Conservation (phyloP, 2,113 vertebrate genomes). For the Atractosteus spatula region DNA sequence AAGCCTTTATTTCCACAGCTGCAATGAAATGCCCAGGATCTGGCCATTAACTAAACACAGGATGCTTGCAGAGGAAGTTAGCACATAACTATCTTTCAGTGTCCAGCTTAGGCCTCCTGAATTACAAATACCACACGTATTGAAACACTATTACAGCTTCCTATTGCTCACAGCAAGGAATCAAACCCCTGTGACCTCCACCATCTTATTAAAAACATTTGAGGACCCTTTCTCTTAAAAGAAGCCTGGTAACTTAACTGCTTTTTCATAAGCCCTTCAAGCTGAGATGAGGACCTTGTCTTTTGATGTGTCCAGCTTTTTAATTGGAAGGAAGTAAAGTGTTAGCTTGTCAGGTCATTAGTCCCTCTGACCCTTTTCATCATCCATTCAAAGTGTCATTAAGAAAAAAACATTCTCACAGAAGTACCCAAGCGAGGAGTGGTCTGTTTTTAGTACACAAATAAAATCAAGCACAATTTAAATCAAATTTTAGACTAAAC, state of each 20-base stretch:
- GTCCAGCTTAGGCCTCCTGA: slow-evolving; percentile 53
- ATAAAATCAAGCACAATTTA: slow-evolving; percentile 67
- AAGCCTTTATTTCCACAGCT: slow-evolving; percentile 15
- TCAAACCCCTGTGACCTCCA: slow-evolving; percentile 72
- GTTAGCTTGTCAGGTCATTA: slow-evolving; percentile 90
- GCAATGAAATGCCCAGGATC: background rate
- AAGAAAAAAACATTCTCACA: slow-evolving; percentile 78
- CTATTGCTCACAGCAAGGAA: slow-evolving; percentile 63
- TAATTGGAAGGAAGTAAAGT: slow-evolving; percentile 99
- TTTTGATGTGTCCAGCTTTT: slow-evolving; percentile 88
- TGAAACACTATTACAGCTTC: slow-evolving; percentile 73
- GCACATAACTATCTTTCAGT: slow-evolving; percentile 43
- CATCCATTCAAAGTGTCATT: slow-evolving; percentile 86
- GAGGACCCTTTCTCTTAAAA: slow-evolving; percentile 49
- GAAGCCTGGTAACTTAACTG: slow-evolving; percentile 59
- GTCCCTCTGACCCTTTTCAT: slow-evolving; percentile 78
- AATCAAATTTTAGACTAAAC: slow-evolving; percentile 59
- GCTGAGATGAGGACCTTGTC: slow-evolving; percentile 77
- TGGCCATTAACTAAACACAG: slow-evolving; percentile 18
- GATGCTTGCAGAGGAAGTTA: slow-evolving; percentile 48
- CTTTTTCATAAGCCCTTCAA: slow-evolving; percentile 82
- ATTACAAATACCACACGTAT: slow-evolving; percentile 66
- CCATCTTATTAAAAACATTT: slow-evolving; percentile 75
- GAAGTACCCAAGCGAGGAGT: slow-evolving; percentile 55
- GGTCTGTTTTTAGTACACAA: slow-evolving; percentile 75